Evolutionary conservation across 2,113 vertebrate species (phyloP).

Genomic region (Urocynchramus pylzowi): DNA sequence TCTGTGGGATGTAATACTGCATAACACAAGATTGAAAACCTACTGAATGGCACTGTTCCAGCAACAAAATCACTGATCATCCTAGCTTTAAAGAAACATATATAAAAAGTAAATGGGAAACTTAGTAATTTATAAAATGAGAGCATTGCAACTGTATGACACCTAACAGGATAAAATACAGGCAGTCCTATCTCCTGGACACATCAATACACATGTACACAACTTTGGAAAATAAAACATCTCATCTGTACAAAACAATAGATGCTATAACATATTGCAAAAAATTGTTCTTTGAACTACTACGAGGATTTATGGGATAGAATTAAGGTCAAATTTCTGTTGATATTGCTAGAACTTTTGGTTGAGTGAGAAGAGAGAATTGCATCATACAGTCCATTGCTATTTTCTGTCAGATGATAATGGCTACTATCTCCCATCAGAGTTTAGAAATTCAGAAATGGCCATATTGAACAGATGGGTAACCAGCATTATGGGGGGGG

Average conservation of each 20-base stretch:
- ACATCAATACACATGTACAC: not conserved
- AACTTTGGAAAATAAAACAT: not conserved
- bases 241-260: not conserved
- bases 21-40: not conserved
- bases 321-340: not conserved
- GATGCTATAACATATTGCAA: not conserved
- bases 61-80: not conserved
- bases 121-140: not conserved
- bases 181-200: not conserved
- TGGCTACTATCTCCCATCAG: not conserved
- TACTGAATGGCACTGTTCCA: not conserved
- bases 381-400: not conserved
- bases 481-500: rapidly evolving
- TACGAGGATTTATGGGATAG: not conserved
- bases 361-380: not conserved
- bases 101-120: not conserved
- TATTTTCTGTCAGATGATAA: not conserved
- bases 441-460: not conserved
- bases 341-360: not conserved
- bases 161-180: not conserved
- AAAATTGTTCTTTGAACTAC: not conserved
- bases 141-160: not conserved
- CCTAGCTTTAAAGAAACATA: not conserved
- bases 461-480: not conserved
- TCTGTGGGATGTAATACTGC: not conserved